Base-by-base conservation (phyloP, 2,113 vertebrate species). In the Parotia lawesii region DNA sequence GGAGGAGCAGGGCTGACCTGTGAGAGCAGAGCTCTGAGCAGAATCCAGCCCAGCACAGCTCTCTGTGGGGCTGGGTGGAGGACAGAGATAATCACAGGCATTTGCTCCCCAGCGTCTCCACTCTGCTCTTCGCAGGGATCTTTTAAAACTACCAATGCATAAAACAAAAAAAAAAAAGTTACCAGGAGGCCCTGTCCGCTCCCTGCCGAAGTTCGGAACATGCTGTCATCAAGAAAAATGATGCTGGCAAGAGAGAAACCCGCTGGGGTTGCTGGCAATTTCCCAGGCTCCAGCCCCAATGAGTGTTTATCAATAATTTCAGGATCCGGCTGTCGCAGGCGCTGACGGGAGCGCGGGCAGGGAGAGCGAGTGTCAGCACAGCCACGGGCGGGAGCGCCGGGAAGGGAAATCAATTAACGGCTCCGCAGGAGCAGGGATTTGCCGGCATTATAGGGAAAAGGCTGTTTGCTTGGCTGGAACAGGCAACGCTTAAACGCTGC, bases 151-250 rank as follows among this genome's bases (percentile, higher is more conserved):
- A 76, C 69, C 24, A 6, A 66, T n/a, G 85, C 89, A 65, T 53
- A 65, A 92, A 78, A 64, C 28, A 58, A n/a, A 87, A 80, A 72
- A 80, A 72, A 78, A 77, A 78, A 95, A 95, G 87, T 95, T 95
- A 58, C 48, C 86, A 50, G 56, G 57, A 90, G 69, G 61, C 85
- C 76, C 90, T 90, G 76, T 75, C 86, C 87, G 74, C 80, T 90
- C 90, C 62, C 71, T 5, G 7, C 33, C 94, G 58, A 88, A 95
- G 91, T 95, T 87, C 10, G 8, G 95, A 95, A 85, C 93, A 74
- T 11, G 93, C 88, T 97, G 97, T 97, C 97, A 98, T 95, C 96
- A 96, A 98, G 98, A 98, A 98, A 98, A 97, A 98, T 97, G 92
- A 97, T 97, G 92, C 97, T 95, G 96, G 95, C 96, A 96, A 97